These are phyloP conservation scores for Hypanus sabinus DNA, from an alignment of 2,113 vertebrate genomes.

Conservation along the genomic window DNA sequence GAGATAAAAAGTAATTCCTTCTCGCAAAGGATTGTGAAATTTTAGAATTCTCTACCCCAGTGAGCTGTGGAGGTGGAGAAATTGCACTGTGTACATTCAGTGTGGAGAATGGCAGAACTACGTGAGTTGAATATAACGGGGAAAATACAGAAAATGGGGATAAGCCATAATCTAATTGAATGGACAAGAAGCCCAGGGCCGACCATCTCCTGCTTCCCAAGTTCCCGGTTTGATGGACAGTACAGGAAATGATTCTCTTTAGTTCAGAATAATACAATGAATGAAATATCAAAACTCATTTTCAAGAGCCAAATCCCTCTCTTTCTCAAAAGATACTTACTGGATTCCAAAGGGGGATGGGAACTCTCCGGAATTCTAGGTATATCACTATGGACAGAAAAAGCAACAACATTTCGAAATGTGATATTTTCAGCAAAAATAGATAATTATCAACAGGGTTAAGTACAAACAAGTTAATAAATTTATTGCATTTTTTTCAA, in stretches of 20 bases:
- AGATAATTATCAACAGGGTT: neutral
- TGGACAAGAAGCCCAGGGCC: too few relatives aligned
- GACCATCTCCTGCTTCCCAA: too few relatives aligned
- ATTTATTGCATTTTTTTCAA: neutral
- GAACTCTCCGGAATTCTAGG: constrained; percentile 91
- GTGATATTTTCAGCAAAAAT: neutral
- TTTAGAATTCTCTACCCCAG: too few relatives aligned
- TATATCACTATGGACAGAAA: constrained; percentile 71
- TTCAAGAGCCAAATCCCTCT: neutral
- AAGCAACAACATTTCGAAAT: constrained; percentile 5
- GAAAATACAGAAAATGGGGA: too few relatives aligned
- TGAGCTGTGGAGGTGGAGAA: too few relatives aligned
- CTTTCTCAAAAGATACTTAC: constrained; percentile 54
- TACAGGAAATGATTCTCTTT: neutral
- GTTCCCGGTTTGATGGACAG: neutral
- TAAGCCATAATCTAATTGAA: too few relatives aligned
- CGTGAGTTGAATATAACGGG: too few relatives aligned
- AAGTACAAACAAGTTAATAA: neutral
- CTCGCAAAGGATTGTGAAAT: too few relatives aligned
- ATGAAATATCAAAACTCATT: neutral
- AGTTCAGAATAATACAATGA: neutral
- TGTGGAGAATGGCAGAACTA: too few relatives aligned
- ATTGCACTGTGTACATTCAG: too few relatives aligned
- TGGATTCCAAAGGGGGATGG: constrained; percentile 92
- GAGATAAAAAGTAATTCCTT: too few relatives aligned